These are phyloP conservation scores for Aphidoletes aphidimyza DNA, from an alignment of 2,888 invertebrate species.

Conservation along the genomic window DNA sequence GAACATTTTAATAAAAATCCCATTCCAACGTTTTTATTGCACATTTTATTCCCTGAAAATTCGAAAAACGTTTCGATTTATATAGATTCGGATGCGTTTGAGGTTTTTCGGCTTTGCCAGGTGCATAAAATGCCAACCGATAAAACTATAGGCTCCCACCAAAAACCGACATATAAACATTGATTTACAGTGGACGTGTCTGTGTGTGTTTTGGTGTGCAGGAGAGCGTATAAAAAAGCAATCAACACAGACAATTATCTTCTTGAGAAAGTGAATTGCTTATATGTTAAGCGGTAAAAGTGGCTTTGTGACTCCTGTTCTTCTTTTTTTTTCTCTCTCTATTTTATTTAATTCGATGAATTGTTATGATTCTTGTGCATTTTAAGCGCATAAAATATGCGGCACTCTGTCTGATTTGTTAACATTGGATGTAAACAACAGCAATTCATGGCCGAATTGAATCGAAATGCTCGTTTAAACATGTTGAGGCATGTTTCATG, in stretches of 20 bases:
- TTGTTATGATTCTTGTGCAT: not conserved
- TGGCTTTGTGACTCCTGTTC: not conserved
- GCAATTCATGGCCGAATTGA: not conserved
- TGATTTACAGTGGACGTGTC: too few relatives aligned
- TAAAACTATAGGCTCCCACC: too few relatives aligned
- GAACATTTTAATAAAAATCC: slow-evolving; percentile 33
- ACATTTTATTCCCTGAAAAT: not conserved
- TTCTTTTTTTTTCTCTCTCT: too few relatives aligned
- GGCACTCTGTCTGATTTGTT: slow-evolving; percentile 45
- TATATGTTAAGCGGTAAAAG: not conserved
- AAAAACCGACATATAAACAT: too few relatives aligned
- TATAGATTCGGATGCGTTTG: not conserved
- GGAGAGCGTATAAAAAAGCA: too few relatives aligned
- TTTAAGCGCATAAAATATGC: not conserved
- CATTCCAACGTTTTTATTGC: slow-evolving; percentile 11
- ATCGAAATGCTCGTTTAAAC: not conserved
- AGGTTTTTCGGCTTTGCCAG: not conserved
- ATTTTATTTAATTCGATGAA: slow-evolving; percentile 1
- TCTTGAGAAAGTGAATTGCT: slow-evolving; percentile 33
- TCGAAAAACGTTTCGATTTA: not conserved
- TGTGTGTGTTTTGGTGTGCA: too few relatives aligned
- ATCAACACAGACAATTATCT: not conserved
- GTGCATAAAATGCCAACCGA: not conserved
- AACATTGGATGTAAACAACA: slow-evolving; percentile 4
- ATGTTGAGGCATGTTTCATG: slow-evolving; percentile 1